Evolutionary conservation across 2,888 invertebrate species (phyloP).

Genomic region (Chalcosyrphus nemorum): DNA sequence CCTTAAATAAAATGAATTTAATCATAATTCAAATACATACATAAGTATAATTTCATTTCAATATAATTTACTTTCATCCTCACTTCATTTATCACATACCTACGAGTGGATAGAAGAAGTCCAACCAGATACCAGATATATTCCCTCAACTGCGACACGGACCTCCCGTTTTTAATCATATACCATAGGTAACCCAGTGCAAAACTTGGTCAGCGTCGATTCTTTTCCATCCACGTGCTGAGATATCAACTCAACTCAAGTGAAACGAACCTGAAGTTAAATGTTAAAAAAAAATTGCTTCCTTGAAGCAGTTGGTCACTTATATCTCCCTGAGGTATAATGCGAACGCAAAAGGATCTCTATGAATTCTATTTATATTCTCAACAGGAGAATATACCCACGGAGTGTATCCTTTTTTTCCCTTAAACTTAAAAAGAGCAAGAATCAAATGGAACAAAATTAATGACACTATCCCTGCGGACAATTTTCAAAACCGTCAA

Average conservation of each 20-base stretch:
- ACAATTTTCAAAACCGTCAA: conserved; percentile 14
- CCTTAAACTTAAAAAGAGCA: neutral
- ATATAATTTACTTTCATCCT: neutral
- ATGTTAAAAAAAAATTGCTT: conserved; percentile 13
- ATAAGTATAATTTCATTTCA: neutral
- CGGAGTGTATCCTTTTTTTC: neutral
- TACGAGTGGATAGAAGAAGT: neutral
- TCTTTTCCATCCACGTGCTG: neutral
- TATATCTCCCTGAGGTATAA: conserved; percentile 8
- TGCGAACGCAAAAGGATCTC: conserved; percentile 3
- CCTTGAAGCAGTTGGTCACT: neutral
- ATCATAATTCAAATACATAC: neutral
- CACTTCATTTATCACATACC: neutral
- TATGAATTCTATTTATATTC: conserved; percentile 5
- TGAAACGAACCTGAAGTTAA: neutral
- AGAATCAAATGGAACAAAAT: conserved; percentile 33
- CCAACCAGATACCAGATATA: neutral
- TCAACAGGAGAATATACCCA: neutral
- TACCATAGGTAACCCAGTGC: neutral
- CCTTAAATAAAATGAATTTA: neutral
- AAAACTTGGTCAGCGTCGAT: neutral
- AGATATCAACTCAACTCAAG: neutral
- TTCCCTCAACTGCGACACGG: neutral
- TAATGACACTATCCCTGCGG: conserved; percentile 32
- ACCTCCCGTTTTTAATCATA: neutral